Conservation (phyloP, 1,140 invertebrate species). For the Ctenoplectra terminalis region DNA sequence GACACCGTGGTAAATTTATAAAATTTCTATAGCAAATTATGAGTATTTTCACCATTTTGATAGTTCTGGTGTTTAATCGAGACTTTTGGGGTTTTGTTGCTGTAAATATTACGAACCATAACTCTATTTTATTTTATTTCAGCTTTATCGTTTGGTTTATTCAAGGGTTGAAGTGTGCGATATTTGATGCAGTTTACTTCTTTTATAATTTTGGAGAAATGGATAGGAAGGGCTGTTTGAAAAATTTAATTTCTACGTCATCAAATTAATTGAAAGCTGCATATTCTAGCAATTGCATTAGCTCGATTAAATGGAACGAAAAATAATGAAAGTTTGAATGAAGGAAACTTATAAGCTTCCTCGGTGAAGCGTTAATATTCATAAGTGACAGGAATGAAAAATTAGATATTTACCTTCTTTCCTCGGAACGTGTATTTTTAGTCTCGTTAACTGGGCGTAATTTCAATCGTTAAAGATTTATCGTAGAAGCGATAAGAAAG, state of each 20-base stretch:
- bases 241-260: background rate
- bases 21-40: too few species aligned
- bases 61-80: too few species aligned
- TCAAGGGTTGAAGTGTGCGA: too few species aligned
- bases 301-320: background rate
- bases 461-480: background rate
- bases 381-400: background rate
- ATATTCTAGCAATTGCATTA: background rate
- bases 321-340: background rate
- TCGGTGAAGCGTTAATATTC: background rate
- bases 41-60: too few species aligned
- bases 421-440: background rate
- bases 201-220: too few species aligned
- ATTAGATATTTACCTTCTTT: background rate
- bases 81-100: too few species aligned
- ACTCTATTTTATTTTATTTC: too few species aligned
- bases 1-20: too few species aligned
- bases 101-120: too few species aligned
- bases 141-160: too few species aligned
- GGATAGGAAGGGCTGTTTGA: background rate
- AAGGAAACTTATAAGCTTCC: background rate
- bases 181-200: too few species aligned
- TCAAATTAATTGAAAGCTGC: background rate
- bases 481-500: too few species aligned
- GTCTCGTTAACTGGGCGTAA: background rate